Percentiles rank a stretch among this genome's conserved stretches.
Evolutionary conservation across 2,888 invertebrate species (phyloP).

Genomic region (Apoda limacodes): DNA sequence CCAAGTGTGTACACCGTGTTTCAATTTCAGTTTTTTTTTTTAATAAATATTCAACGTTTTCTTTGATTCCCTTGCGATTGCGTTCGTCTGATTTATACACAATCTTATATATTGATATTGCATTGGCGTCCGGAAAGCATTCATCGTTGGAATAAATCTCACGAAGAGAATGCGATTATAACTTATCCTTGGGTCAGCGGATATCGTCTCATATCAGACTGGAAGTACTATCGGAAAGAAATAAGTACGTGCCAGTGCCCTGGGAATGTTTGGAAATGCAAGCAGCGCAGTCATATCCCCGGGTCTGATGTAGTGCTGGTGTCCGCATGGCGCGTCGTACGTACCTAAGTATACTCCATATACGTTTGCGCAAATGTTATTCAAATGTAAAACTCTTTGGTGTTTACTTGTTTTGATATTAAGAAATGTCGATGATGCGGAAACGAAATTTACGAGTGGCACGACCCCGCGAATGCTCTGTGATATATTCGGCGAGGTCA

Average conservation of each 20-base stretch:
- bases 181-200: conserved; percentile 35
- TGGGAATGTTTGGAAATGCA: conserved; percentile 33
- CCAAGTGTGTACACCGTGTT: conserved; percentile 26
- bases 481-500: conserved; percentile 48
- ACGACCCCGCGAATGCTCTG: conserved; percentile 31
- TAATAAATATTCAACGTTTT: conserved; percentile 33
- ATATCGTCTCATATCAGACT: conserved; percentile 34
- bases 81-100: conserved; percentile 38
- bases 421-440: conserved; percentile 44
- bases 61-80: conserved; percentile 29
- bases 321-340: conserved; percentile 38
- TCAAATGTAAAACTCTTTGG: conserved; percentile 37
- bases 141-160: conserved; percentile 38
- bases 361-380: conserved; percentile 27
- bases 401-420: conserved; percentile 22
- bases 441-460: conserved; percentile 48
- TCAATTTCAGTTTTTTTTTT: conserved; percentile 27
- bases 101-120: conserved; percentile 26
- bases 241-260: conserved; percentile 32
- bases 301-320: conserved; percentile 33
- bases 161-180: conserved; percentile 29
- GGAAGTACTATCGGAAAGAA: conserved; percentile 28
- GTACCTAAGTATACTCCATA: conserved; percentile 26
- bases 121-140: background rate
- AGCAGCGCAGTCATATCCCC: conserved; percentile 24